These are phyloP conservation scores for Naja naja DNA, from an alignment of 2,113 vertebrate genomes.

Conservation along the genomic window DNA sequence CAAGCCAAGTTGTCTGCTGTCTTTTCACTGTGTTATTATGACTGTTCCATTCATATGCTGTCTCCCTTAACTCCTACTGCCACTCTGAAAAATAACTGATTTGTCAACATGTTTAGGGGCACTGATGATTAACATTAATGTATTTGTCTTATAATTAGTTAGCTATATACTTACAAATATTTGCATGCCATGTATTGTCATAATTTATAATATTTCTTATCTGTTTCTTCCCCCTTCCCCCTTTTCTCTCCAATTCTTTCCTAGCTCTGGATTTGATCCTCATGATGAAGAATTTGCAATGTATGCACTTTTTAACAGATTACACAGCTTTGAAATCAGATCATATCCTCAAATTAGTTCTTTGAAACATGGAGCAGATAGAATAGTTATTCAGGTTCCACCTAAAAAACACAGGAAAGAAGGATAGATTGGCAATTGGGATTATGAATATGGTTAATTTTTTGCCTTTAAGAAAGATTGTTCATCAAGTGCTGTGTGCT, in stretches of 20 bases:
- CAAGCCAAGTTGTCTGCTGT: background rate
- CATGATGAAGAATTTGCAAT: slow-evolving; percentile 56
- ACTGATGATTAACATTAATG: background rate
- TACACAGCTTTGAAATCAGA: slow-evolving; percentile 43
- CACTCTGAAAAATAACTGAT: background rate
- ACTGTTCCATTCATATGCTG: background rate
- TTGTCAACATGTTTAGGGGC: background rate
- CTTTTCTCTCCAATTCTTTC: slow-evolving; percentile 25
- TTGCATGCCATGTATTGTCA: background rate
- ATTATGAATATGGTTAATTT: slow-evolving; percentile 30
- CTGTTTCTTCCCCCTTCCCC: slow-evolving; percentile 5
- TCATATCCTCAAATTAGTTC: slow-evolving; percentile 3
- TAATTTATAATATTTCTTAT: background rate
- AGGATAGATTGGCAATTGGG: slow-evolving; percentile 45
- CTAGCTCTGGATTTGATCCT: slow-evolving; percentile 74
- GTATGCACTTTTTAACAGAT: slow-evolving; percentile 14
- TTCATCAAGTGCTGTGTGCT: slow-evolving; percentile 39
- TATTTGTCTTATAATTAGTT: background rate
- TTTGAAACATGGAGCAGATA: slow-evolving; percentile 23
- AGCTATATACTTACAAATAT: background rate
- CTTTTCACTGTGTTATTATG: background rate
- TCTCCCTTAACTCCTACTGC: background rate
- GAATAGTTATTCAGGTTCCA: slow-evolving; percentile 27
- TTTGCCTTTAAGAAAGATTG: slow-evolving; percentile 44
- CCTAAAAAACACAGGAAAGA: slow-evolving; percentile 31